Evolutionary conservation across 2,888 invertebrate genomes (phyloP).

Genomic region (Charanyca ferruginea): DNA sequence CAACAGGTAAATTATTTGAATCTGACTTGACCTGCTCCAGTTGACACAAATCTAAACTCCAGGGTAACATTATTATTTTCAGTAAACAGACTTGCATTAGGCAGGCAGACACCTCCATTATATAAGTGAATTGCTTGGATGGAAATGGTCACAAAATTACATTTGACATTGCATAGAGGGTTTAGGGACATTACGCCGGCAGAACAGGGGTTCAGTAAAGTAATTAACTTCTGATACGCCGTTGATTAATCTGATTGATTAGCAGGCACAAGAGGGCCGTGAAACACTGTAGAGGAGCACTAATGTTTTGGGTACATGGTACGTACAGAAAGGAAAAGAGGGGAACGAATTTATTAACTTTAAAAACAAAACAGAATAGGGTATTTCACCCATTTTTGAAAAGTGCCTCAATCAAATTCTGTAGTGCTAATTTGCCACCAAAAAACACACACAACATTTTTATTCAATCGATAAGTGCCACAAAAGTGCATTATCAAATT

Average conservation of each 20-base stretch:
- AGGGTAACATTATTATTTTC: background rate
- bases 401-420: too few relatives aligned
- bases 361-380: too few relatives aligned
- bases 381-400: too few relatives aligned
- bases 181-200: too few relatives aligned
- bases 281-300: background rate
- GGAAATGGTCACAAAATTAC: constrained; percentile 22
- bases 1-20: too few relatives aligned
- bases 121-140: background rate
- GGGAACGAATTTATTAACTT: background rate
- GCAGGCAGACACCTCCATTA: too few relatives aligned
- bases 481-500: too few relatives aligned
- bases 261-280: background rate
- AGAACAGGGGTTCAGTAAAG: constrained; percentile 3
- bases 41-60: background rate
- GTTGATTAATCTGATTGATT: constrained; percentile 28
- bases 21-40: background rate
- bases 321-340: background rate
- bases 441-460: too few relatives aligned
- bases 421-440: too few relatives aligned
- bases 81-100: background rate
- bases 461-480: too few relatives aligned
- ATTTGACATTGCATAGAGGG: background rate
- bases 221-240: constrained; percentile 29
- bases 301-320: background rate